phyloP scores from a whole-genome alignment of 2,113 vertebrate species.

The Phyllostomus discolor region DNA sequence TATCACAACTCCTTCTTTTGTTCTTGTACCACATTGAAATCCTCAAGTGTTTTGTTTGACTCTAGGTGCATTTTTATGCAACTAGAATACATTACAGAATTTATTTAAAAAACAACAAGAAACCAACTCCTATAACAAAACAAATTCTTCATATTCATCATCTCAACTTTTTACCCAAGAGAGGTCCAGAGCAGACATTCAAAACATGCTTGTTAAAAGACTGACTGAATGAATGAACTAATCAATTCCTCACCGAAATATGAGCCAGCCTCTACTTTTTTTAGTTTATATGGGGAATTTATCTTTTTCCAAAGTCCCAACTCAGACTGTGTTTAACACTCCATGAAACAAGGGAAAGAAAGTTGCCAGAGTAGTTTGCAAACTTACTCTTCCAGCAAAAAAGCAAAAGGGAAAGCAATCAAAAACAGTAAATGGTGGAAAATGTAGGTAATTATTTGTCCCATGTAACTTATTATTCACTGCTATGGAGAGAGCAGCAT shows the following conservation, averaged over 20 bases:
- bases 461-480: constrained; percentile 28
- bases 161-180: neutral
- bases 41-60: neutral
- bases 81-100: neutral
- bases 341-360: constrained; percentile 42
- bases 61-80: neutral
- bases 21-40: neutral
- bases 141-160: neutral
- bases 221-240: neutral
- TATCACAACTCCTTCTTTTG: neutral
- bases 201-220: constrained; percentile 11
- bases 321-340: constrained; percentile 32
- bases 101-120: neutral
- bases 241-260: neutral
- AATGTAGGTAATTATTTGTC: constrained; percentile 67
- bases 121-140: neutral
- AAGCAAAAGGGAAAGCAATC: constrained; percentile 75
- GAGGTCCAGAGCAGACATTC: neutral
- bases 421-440: constrained; percentile 71
- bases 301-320: constrained; percentile 40
- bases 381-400: constrained; percentile 10
- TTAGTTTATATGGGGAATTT: constrained; percentile 1
- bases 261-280: neutral
- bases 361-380: constrained; percentile 54
- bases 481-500: constrained; percentile 56